A percentile compares a stretch with the other conserved stretches of the same genome.
Conservation (phyloP, 2,888 invertebrate species). For the Hemistola chrysoprasaria region DNA sequence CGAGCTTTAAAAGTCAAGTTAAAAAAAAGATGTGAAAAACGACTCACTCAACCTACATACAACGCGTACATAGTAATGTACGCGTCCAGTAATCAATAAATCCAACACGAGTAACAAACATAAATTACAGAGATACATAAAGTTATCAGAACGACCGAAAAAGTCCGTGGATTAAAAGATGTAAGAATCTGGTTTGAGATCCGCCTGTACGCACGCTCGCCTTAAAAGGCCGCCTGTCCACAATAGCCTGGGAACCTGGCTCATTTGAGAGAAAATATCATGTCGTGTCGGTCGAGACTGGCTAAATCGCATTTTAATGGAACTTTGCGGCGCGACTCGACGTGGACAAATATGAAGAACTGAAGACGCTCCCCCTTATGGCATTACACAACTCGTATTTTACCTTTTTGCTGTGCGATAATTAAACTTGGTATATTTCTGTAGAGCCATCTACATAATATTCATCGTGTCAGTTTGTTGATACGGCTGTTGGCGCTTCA, state of each 20-base stretch:
- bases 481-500: too few species aligned
- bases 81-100: conserved; percentile 24
- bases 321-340: conserved; percentile 42
- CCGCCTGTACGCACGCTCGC: conserved; percentile 64
- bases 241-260: conserved; percentile 79
- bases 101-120: conserved; percentile 16
- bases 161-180: conserved; percentile 38
- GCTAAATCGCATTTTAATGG: conserved; percentile 74
- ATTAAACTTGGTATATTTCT: conserved; percentile 23
- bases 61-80: conserved; percentile 3
- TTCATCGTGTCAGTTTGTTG: too few species aligned
- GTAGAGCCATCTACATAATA: conserved; percentile 23
- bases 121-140: conserved; percentile 26
- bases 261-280: conserved; percentile 80
- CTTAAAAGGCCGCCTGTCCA: conserved; percentile 72
- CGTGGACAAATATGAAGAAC: conserved; percentile 47
- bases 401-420: conserved; percentile 23
- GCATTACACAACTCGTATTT: conserved; percentile 20
- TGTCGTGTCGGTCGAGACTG: conserved; percentile 54
- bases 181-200: conserved; percentile 58
- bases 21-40: neutral
- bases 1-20: too few species aligned
- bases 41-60: neutral
- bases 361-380: conserved; percentile 23
- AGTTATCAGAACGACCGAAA: conserved; percentile 21